Evolutionary conservation across 2,888 invertebrate genomes (phyloP).

Genomic region (Trichopria drosophilae): DNA sequence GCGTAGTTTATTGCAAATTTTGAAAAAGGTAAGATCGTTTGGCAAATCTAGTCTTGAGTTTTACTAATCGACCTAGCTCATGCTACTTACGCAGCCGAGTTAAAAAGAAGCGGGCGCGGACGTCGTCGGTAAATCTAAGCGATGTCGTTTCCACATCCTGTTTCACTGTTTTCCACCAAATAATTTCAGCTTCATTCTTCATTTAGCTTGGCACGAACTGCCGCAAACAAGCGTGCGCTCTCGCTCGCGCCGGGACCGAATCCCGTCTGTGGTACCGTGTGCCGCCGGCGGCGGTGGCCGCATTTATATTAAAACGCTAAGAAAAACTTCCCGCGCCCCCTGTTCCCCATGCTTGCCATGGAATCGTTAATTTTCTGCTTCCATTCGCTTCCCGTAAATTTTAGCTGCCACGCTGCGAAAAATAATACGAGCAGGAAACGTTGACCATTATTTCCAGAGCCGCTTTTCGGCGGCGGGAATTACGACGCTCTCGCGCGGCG

Average conservation of each 20-base stretch:
- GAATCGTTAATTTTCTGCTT: conserved; percentile 60
- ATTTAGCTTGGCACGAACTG: conserved; percentile 59
- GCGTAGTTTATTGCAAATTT: no score
- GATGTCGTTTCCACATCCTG: conserved; percentile 59
- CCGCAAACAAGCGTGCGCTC: conserved; percentile 56
- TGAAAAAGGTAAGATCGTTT: no score
- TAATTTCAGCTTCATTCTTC: conserved; percentile 60
- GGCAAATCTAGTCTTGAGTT: no score
- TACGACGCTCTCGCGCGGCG: conserved; percentile 7
- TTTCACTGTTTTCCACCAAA: conserved; percentile 59
- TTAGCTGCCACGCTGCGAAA: conserved; percentile 46
- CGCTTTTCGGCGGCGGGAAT: conserved; percentile 19
- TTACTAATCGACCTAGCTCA: no score
- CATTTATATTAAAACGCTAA: conserved; percentile 59
- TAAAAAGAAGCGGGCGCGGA: no score
- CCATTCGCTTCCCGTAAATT: conserved; percentile 58
- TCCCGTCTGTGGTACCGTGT: no score
- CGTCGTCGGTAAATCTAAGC: conserved; percentile 53
- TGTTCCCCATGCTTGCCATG: conserved; percentile 32
- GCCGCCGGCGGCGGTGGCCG: no score
- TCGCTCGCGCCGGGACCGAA: conserved; percentile 33
- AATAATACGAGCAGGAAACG: conserved; percentile 59
- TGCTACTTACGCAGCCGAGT: no score
- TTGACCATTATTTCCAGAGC: conserved; percentile 57
- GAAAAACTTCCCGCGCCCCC: conserved; percentile 50